Evolutionary conservation across 2,888 invertebrate species (phyloP), one percentile per base, ranked within the genome.

Genomic region (Calephelis perditalis): DNA sequence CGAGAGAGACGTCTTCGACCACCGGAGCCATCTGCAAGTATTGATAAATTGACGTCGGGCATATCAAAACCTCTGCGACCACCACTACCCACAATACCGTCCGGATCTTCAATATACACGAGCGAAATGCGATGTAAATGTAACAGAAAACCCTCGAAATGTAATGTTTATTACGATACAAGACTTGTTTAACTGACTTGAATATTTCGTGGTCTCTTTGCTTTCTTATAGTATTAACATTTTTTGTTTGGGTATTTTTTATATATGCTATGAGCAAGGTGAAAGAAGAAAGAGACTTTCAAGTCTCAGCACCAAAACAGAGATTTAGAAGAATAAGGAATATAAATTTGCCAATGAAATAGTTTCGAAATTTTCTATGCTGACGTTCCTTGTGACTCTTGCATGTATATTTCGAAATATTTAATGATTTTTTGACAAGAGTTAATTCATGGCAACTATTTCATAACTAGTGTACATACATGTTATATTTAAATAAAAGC

Each of bases 81-180:
- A 6, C 78, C 81, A 7, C 65, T 84, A 1, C 67, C 68, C 37
- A 73, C 75, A 4, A 62, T 70, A 2, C 65, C 75, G 7, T 65
- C 67, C 36, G 60, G 57, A 55, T 60, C 62, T 9, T 62, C 65
- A 46, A 49, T 62, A 5, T 45, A 61, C 49, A 62, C 63, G 7
- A 60, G 59, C 36, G 68, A 67, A 44, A 71, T 68, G 63, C 66
- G 58, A 58, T 76, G 73, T 67, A 75, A 67, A 67, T 76, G 72
- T 63, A 52, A 52, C 35, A 79, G 75, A 63, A 84, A 78, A 69
- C 76, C 77, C 43, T 61, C 72, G 7, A 62, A 65, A 15, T 71
- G 61, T 45, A 78, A 77, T 71, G 59, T 83, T 56, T 84, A 84
- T 68, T 84, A 81, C 62, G 75, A 81, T 67, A 80, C 75, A 58